phyloP scores from a whole-genome alignment of 2,797 vertebrate genomes.

The Threskiornis aethiopicus region DNA sequence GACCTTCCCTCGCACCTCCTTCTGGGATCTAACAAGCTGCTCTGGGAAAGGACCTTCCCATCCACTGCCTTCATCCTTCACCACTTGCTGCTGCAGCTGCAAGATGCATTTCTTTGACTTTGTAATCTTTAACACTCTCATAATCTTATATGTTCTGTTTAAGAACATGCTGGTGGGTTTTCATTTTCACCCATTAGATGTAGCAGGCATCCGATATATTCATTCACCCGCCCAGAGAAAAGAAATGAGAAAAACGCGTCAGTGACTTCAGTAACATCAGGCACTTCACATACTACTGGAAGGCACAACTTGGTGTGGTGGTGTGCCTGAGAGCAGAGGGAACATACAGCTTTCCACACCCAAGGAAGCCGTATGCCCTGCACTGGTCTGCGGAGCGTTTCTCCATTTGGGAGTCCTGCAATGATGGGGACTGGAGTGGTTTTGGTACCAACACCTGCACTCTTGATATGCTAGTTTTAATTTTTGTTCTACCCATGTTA shows the following conservation, averaged over 20 bases:
- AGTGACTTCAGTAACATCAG: neutral
- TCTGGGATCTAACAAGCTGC: neutral
- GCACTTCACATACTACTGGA: neutral
- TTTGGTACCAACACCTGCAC: neutral
- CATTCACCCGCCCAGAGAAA: neutral
- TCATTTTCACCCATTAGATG: neutral
- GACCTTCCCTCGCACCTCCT: neutral
- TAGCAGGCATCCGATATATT: fast-evolving
- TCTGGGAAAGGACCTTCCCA: neutral
- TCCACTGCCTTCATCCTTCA: neutral
- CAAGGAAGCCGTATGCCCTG: fast-evolving
- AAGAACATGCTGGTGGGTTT: neutral
- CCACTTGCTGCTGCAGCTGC: neutral
- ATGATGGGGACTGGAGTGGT: neutral
- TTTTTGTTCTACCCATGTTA: neutral
- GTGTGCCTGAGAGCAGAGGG: neutral
- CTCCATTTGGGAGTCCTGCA: neutral
- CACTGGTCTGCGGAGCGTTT: neutral
- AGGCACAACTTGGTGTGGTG: neutral
- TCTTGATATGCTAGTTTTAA: neutral
- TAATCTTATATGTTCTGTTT: neutral
- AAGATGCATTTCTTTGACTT: neutral
- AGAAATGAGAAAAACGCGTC: neutral
- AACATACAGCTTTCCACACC: neutral
- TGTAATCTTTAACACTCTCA: neutral